Percentiles rank a stretch among this genome's conserved stretches.
phyloP scores from a whole-genome alignment of 2,113 vertebrate genomes.

The Zosterops pallidus region DNA sequence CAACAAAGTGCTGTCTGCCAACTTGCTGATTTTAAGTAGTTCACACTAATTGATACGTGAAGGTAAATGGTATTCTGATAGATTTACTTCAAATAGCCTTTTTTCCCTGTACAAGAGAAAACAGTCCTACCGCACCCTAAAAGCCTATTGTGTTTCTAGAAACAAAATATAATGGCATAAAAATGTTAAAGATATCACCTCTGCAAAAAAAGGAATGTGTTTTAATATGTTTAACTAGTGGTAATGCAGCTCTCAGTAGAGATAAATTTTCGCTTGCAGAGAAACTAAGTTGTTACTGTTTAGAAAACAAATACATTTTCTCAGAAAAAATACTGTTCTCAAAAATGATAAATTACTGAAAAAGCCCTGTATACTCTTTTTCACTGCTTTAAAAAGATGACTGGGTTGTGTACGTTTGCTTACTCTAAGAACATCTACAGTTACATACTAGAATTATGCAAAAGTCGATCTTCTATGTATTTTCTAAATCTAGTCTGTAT shows the following conservation, averaged over 20 bases:
- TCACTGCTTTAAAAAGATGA: background rate
- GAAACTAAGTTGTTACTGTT: background rate
- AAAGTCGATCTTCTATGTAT: background rate
- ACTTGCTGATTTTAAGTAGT: background rate
- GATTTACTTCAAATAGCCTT: background rate
- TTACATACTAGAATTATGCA: background rate
- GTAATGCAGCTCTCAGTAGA: background rate
- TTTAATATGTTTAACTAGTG: background rate
- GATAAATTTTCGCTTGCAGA: background rate
- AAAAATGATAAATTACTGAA: background rate
- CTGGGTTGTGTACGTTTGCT: background rate
- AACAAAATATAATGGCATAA: background rate
- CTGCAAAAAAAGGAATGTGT: background rate
- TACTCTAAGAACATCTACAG: background rate
- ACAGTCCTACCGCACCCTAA: background rate
- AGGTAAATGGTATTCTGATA: background rate
- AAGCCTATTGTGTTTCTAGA: background rate
- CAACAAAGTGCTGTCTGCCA: background rate
- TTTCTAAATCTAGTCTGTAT: background rate
- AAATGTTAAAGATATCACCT: background rate
- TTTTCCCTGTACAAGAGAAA: background rate
- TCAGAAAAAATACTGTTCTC: background rate
- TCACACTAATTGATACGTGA: background rate
- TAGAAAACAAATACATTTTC: background rate
- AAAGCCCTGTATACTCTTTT: background rate